Percentiles rank a stretch among this genome's conserved stretches.
Evolutionary conservation across 2,113 vertebrate species (phyloP).

Genomic region (Zosterops lateralis): DNA sequence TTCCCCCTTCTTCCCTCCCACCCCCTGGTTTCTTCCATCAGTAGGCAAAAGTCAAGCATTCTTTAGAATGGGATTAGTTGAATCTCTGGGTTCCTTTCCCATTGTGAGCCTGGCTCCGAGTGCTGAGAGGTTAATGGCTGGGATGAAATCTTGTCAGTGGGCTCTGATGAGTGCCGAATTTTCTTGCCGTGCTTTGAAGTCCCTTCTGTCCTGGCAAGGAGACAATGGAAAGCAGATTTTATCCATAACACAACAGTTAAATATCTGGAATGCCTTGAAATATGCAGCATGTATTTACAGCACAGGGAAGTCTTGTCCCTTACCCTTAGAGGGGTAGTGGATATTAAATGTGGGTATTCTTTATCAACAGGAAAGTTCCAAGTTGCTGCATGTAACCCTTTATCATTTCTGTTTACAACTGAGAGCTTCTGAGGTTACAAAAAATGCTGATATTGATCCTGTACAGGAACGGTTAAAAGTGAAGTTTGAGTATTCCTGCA

Average conservation of each 20-base stretch:
- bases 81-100: slow-evolving; percentile 71
- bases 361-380: neutral
- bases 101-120: slow-evolving; percentile 67
- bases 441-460: neutral
- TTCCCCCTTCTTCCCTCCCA: slow-evolving; percentile 14
- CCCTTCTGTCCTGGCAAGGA: slow-evolving; percentile 72
- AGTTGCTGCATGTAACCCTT: neutral
- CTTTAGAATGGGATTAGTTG: slow-evolving; percentile 80
- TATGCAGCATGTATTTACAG: neutral
- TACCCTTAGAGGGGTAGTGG: neutral
- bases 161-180: slow-evolving; percentile 73
- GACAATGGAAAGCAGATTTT: slow-evolving; percentile 70
- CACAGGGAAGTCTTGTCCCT: neutral
- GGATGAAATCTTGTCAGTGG: slow-evolving; percentile 80
- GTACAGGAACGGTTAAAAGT: neutral
- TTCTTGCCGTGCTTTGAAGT: slow-evolving; percentile 79
- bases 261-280: slow-evolving; percentile 57
- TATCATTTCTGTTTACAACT: neutral
- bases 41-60: slow-evolving; percentile 76
- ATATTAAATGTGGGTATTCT: neutral
- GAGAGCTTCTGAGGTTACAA: neutral
- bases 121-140: slow-evolving; percentile 82
- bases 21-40: slow-evolving; percentile 69
- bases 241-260: slow-evolving; percentile 35
- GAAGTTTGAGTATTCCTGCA: neutral